Base-by-base conservation (phyloP, 1,140 invertebrate genomes). In the Drosophila lacertosa region DNA sequence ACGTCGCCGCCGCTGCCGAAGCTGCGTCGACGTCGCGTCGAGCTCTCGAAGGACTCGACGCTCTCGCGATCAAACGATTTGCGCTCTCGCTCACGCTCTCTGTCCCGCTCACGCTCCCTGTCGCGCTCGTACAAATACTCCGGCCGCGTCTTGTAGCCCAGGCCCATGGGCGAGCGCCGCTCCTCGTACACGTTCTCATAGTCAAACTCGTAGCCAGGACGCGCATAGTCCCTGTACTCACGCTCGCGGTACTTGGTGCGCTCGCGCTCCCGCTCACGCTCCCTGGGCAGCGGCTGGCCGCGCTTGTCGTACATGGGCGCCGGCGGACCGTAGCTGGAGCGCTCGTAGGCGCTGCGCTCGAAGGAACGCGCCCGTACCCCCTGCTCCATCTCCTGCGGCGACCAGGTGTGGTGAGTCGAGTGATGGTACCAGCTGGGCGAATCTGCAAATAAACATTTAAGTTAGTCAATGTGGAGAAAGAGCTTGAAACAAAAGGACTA, bases 61-160 rank as follows among this genome's bases (percentile, higher is more conserved):
- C 91, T 91, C 29, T 91, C 90, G 1, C 90, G 86, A 66, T 91
- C 91, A 16, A 91, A 91, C 22, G 90, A 91, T 10, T 90, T 89
- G n/a, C 89, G 76, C 4, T 78, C 76, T 2, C 76, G 42, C 7
- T 66, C 54, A 3, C 63, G 20, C 2, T 70, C 67, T 1, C 63
- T 33, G 2, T 77, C 74, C 20, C 78, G 22, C 3, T 70, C 67
- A 0, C 64, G 33, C 1, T 77, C 74, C 20, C 78, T 37, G 13
- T 81, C 80, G 7, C 83, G 67, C 9, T 89, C 77, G 44, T 90
- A 91, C 1, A 90, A 51, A 44, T 90, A 89, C 7, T 90, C 84
- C 1, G 79, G 72, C 2, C 72, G 69, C 5, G 84, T n/a, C 20
- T 88, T 89, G 40, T 83, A 80, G 51, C 53, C 39, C 15, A 37